Evolutionary conservation across 2,113 vertebrate species (phyloP), one percentile per base, ranked within the genome.

Genomic region (Etheostoma cragini): DNA sequence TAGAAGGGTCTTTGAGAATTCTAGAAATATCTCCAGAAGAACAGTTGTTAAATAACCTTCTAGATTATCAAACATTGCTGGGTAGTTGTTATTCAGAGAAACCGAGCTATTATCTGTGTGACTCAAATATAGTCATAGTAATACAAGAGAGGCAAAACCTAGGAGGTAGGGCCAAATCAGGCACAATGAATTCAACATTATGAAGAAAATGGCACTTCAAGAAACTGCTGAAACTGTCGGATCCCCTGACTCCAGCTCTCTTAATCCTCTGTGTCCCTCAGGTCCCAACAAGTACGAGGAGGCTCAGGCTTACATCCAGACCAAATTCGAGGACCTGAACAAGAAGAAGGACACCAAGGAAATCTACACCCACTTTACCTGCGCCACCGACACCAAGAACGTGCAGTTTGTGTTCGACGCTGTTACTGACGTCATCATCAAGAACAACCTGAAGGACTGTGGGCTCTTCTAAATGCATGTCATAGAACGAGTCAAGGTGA

Each of bases 391-490:
- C 96, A 99, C 98, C 94, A 98, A 99, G 96, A 99, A 99, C 92
- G 98, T 99, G 93, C 98, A 99, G 97, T 99, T 99, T 0, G 98
- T 99, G 86, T 99, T 99, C 0, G 98, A 99, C 0, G 98, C 98
- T 0, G 98, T 99, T 92, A 99, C 98, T 0, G 98, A 99, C 0
- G 98, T 99, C 94, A 99, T 99, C 96, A 99, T 99, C 93, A 99
- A 99, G 93, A 99, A 98, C 95, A 99, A 99, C 97, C 97, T 99
- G 95, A 99, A 99, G 96, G 98, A 99, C 94, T 99, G 98, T 16
- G 98, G 98, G 71, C 97, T 98, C 84, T 98, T 98, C 95, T 98
- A 92, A 84, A 74, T 58, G 26, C 76, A 66, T 67, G 53, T 65
- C 46, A 52, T 71, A 81, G 56, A 42, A 47, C 65, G 54, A 85